Conservation (phyloP, 2,113 vertebrate genomes). For the Speoplatyrhinus poulsoni region DNA sequence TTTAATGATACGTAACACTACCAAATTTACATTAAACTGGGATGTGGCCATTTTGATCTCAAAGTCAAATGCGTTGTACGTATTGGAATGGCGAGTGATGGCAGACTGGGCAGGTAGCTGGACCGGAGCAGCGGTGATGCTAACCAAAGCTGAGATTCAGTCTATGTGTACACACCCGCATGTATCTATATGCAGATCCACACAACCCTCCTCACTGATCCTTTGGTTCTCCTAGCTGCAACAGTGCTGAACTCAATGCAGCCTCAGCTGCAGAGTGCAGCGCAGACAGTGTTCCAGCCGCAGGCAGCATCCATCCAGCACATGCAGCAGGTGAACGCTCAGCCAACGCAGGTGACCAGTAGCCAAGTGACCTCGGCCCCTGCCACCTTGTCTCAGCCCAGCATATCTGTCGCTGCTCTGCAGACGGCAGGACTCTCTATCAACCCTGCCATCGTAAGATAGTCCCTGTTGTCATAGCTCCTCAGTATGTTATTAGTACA, state of each 20-base stretch:
- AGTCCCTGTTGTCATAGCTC: slow-evolving; percentile 67
- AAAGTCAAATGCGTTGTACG: no score
- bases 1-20: no score
- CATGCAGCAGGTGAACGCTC: slow-evolving; percentile 60
- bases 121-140: no score
- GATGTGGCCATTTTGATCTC: no score
- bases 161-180: no score
- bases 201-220: background rate
- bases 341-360: slow-evolving; percentile 70
- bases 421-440: slow-evolving; percentile 89
- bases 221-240: slow-evolving; percentile 74
- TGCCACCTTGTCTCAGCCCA: slow-evolving; percentile 72
- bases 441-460: slow-evolving; percentile 90
- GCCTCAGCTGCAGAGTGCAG: slow-evolving; percentile 78
- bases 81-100: no score
- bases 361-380: slow-evolving; percentile 64
- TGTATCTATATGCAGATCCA: background rate
- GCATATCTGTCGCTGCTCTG: slow-evolving; percentile 80
- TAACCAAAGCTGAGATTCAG: no score
- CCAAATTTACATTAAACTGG: no score
- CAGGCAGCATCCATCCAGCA: slow-evolving; percentile 39
- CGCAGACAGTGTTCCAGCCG: slow-evolving; percentile 80
- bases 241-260: slow-evolving; percentile 86
- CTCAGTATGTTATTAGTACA: background rate
- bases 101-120: no score